These are phyloP conservation scores for Palaemon carinicauda DNA, from an alignment of 1,140 invertebrate species.

Conservation along the genomic window DNA sequence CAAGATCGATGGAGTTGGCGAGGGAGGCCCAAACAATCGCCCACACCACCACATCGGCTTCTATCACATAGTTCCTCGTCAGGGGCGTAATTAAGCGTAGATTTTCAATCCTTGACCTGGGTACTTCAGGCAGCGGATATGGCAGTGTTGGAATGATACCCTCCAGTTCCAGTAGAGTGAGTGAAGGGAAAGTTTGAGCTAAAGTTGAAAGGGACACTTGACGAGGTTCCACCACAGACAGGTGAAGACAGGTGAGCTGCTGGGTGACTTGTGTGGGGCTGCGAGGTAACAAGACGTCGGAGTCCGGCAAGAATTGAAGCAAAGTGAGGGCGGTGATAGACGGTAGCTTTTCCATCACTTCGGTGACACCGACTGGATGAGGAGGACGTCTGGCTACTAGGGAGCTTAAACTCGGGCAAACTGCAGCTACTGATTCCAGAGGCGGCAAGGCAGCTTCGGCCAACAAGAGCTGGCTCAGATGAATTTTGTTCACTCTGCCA, in stretches of 20 bases:
- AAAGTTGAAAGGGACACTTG: conserved; percentile 4
- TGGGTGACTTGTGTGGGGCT: not conserved
- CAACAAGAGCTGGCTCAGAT: conserved; percentile 30
- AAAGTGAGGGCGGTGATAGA: conserved; percentile 35
- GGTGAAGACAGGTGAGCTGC: conserved; percentile 38
- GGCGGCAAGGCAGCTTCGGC: conserved; percentile 28
- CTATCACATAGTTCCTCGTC: conserved; percentile 17
- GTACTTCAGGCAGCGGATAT: not conserved
- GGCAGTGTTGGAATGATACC: conserved; percentile 30
- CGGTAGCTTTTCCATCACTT: not conserved
- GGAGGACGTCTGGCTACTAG: conserved; percentile 41
- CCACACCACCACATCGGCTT: conserved; percentile 30
- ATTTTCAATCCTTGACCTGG: not conserved
- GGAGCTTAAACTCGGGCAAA: conserved; percentile 21
- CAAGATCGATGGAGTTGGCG: conserved; percentile 10
- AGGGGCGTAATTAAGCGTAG: conserved; percentile 27
- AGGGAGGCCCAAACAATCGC: conserved; percentile 24
- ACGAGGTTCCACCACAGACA: conserved; percentile 41
- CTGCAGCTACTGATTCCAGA: not conserved
- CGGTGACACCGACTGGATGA: not conserved
- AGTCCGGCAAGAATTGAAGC: conserved; percentile 24
- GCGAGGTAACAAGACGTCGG: not conserved
- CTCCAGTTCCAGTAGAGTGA: conserved; percentile 25
- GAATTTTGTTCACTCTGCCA: not conserved
- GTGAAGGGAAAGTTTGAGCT: conserved; percentile 24